Base-by-base conservation (phyloP, 1,140 invertebrate genomes). In the Acromyrmex echinatior region DNA sequence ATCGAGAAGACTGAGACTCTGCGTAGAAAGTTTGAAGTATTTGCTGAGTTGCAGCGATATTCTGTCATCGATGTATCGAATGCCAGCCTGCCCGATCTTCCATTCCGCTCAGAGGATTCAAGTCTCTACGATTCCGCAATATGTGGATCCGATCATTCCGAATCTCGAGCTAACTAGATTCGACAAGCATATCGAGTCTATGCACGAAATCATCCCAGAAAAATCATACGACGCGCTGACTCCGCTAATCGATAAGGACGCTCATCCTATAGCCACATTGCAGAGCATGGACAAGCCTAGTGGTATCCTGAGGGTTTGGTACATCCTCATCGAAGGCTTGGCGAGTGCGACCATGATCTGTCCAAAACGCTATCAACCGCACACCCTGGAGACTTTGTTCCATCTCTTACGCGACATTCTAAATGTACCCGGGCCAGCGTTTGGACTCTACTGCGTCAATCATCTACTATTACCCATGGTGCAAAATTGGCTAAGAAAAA, bases 21-120 rank as follows among this genome's bases (percentile, higher is more conserved):
- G 98, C 90, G 96, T 98, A 62, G 98, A 98, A 91, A 98, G 98
- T 6, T 94, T 99, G 2, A 97, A 98, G 87, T 98, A 99, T 91
- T 95, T 99, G 18, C 96, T 98, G 90, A 98, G 97, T 88, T 99
- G 98, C 93, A 97, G 97, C 87, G 97, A 97, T 84, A 99, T 99
- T 86, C 95, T 99, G 45, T 97, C 97, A 1, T 98, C 98, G 90
- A 99, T 99, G 98, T 98, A 98, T 94, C 97, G 97, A 92, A 99
- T 99, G 98, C 98, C 98, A 21, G 98, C 98, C 87, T 99, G 98
- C 94, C 98, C 98, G 0, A 97, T 98, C 68, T 99, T 99, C 92
- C 98, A 98, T 94, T 97, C 98, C 14, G 98, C 98, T 0, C 97
- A 98, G 91, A 97, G 98, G 93, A 98, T 99, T 86, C 98, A 98